Evolutionary conservation across 2,888 invertebrate genomes (phyloP), one percentile per base, ranked within the genome.

Genomic region (Cephus pulcher): DNA sequence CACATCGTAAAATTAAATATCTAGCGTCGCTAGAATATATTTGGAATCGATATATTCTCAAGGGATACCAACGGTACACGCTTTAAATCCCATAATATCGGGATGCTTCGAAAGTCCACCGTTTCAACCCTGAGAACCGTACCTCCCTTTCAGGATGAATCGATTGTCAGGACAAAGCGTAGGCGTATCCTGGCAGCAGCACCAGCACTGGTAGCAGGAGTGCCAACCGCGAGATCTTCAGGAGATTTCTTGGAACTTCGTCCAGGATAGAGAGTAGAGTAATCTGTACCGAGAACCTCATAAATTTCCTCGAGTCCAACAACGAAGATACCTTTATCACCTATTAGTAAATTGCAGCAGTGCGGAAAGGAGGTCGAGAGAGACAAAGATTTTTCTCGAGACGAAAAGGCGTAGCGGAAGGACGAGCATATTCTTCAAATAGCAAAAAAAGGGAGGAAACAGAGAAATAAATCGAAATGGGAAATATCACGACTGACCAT

Each of bases 151-250:
- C 23, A 12, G 15, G 30, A 74, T 74, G 74, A 74, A 74, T 74
- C 74, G 74, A 74, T 74, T 74, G 74, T 35, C 34, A 37, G 32
- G 35, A 74, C 74, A 74, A 74, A 74, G 74, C 34, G 74, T 71
- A 71, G 71, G 71, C 71, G 71, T 32, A 71, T 71, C 33, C 71
- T 71, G 33, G 71, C 33, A 34, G 56, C 56, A 56, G 56, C 23
- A 56, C 56, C 56, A 56, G 56, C 23, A 56, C 56, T 23, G 23
- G 15, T 56, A 56, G 56, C 56, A 56, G 56, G 23, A 56, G 23
- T 56, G 56, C 56, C 56, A 56, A 56, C 56, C 56, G 56, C 56
- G 56, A 56, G 23, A 56, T 56, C 56, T 56, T 56, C 56, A 56
- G 23, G 40, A 56, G 23, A 56, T 56, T 56, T 56, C 23, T 23